Percentiles rank a stretch among this genome's conserved stretches.
phyloP scores from a whole-genome alignment of 2,888 invertebrate genomes.

The Ferdinandea cuprea region DNA sequence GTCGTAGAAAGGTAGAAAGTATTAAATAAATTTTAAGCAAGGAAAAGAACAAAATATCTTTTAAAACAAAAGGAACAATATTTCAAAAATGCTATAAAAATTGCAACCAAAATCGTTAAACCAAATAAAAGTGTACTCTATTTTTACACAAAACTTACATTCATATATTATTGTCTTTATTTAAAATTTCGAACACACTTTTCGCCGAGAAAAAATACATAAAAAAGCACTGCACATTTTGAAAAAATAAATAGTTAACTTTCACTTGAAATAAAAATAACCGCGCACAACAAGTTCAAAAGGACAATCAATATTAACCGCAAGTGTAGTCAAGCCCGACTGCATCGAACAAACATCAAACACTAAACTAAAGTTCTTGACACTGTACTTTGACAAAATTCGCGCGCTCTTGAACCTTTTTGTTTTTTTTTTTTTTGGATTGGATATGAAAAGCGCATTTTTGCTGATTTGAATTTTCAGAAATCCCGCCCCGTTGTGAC shows the following conservation, averaged over 20 bases:
- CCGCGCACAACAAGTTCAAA: not conserved
- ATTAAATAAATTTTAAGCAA: too few species aligned
- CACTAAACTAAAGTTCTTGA: conserved; percentile 44
- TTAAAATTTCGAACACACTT: not conserved
- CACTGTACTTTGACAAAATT: conserved; percentile 46
- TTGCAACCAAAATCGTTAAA: too few species aligned
- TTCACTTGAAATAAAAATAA: not conserved
- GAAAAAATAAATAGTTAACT: not conserved
- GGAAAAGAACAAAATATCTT: too few species aligned
- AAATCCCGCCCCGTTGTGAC: conserved; percentile 22
- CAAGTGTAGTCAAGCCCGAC: conserved; percentile 13
- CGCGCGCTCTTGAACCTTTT: conserved; percentile 40
- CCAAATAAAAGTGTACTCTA: not conserved
- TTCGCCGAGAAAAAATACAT: not conserved
- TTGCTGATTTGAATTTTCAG: conserved; percentile 54
- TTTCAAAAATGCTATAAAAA: not conserved
- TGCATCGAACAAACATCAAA: conserved; percentile 23
- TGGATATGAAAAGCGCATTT: conserved; percentile 13
- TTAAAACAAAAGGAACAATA: too few species aligned
- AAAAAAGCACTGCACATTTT: not conserved
- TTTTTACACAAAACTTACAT: not conserved
- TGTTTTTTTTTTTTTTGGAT: too few species aligned
- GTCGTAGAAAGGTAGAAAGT: too few species aligned
- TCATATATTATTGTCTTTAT: not conserved
- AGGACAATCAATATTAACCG: not conserved